Conservation (phyloP, 2,797 vertebrate species). For the Phoebastria nigripes region DNA sequence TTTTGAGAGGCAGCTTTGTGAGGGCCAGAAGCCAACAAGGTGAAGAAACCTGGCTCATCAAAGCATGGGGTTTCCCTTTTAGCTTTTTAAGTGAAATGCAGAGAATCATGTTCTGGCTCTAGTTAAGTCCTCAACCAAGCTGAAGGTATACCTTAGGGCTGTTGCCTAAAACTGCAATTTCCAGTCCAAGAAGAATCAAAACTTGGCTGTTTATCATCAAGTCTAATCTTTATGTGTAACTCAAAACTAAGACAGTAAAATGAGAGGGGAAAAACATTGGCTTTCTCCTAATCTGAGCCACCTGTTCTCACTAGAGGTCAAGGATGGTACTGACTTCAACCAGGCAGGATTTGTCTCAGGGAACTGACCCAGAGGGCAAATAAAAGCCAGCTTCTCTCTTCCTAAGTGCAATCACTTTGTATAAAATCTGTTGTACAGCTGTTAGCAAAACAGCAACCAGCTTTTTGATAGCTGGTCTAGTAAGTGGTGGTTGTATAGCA, state of each 20-base stretch:
- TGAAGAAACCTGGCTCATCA: background rate
- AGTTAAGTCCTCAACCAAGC: background rate
- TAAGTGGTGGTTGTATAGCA: background rate
- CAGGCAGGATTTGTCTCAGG: background rate
- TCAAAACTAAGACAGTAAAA: constrained; percentile 31
- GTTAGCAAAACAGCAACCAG: constrained; percentile 32
- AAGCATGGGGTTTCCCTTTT: background rate
- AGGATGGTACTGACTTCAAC: constrained; percentile 10
- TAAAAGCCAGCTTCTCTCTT: constrained; percentile 8
- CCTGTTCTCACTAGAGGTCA: constrained; percentile 32
- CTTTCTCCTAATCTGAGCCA: constrained; percentile 28
- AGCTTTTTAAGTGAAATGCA: background rate
- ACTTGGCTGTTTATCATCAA: constrained; percentile 24
- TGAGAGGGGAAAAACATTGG: background rate
- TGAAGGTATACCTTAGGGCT: background rate
- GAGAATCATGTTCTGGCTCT: background rate
- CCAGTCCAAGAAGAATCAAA: constrained; percentile 12
- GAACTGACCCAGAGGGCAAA: constrained; percentile 38
- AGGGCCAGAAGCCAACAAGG: constrained; percentile 6
- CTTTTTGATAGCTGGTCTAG: constrained; percentile 33
- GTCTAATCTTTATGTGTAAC: background rate
- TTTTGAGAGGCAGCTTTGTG: background rate
- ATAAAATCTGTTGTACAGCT: constrained; percentile 59
- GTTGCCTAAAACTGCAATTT: constrained; percentile 9
- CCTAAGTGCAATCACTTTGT: constrained; percentile 15